Base-by-base conservation (phyloP, 2,113 vertebrate species). In the Anas platyrhynchos region DNA sequence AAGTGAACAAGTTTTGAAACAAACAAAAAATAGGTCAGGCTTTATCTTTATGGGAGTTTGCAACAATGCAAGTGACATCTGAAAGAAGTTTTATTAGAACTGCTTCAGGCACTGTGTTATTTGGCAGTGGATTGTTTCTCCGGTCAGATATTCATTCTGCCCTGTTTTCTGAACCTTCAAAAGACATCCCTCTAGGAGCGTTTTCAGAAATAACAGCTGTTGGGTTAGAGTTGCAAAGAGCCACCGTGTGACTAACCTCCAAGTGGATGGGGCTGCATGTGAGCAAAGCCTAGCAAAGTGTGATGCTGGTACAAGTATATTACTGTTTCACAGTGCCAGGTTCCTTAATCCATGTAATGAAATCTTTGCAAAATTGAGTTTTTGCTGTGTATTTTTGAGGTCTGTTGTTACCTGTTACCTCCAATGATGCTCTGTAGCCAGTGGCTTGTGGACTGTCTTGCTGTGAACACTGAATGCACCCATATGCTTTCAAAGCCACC, bases 121-220 rank as follows among this genome's bases (percentile, higher is more conserved):
- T 86, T 77, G 66, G 79, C 50, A 83, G 36, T 16, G 48, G 44
- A 61, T 68, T 91, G 61, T 61, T 89, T 89, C 55, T 87, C 44
- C 65, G 61, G 84, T 89, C 78, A 89, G 38, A 87, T 94, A 94
- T 93, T 83, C 83, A 86, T 95, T 94, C 77, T 71, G 62, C 83
- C 29, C 83, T 13, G 18, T 65, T 94, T 88, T 73, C 50, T 56
- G 88, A 84, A 87, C 54, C 43, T 94, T 89, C 75, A 75, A 73
- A 95, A 89, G 38, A 78, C 44, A 41, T 83, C 44, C 56, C 29
- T 82, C n/a, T 23, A 86, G 76, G 63, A 93, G 13, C 29, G 43
- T 77, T 87, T 95, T 84, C 85, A 93, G 89, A 95, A 95, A 91
- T 32, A 83, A 59, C 38, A 91, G 56, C 69, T 82, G 38, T 52